These are phyloP conservation scores for Tangara arthus DNA, from an alignment of 2,797 vertebrate species.

Conservation along the genomic window DNA sequence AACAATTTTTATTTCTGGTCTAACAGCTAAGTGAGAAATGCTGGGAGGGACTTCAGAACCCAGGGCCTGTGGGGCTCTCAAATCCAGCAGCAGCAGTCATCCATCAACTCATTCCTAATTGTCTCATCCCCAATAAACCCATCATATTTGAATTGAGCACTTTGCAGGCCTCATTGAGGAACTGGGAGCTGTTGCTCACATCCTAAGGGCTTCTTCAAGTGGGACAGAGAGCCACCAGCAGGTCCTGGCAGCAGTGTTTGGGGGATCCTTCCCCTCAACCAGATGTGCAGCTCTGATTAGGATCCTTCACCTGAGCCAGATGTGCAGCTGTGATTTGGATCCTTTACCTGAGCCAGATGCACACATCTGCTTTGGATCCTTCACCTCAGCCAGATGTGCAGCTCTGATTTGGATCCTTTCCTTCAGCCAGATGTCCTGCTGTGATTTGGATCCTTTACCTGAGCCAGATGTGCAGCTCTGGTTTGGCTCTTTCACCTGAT, in stretches of 20 bases:
- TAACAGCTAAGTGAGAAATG: neutral
- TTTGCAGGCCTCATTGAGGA: neutral
- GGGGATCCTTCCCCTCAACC: accelerated
- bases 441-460: accelerated
- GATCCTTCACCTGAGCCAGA: neutral
- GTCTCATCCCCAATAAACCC: neutral
- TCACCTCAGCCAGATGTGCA: accelerated
- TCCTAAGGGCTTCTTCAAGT: neutral
- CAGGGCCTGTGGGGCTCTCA: neutral
- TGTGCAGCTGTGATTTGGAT: neutral
- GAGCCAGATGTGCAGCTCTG: neutral
- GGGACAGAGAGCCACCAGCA: neutral
- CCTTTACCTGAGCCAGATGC: accelerated
- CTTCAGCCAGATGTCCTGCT: neutral
- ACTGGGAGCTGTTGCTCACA: neutral
- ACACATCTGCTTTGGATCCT: neutral
- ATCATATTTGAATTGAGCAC: neutral
- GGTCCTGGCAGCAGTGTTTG: neutral
- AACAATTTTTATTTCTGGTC: neutral
- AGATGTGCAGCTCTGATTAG: neutral
- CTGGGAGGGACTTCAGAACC: neutral
- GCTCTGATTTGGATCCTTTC: accelerated
- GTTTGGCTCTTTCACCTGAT: accelerated
- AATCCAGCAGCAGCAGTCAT: neutral
- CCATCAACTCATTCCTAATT: neutral